Base-by-base conservation (phyloP, 2,797 vertebrate species). In the Psittacula derbiana region DNA sequence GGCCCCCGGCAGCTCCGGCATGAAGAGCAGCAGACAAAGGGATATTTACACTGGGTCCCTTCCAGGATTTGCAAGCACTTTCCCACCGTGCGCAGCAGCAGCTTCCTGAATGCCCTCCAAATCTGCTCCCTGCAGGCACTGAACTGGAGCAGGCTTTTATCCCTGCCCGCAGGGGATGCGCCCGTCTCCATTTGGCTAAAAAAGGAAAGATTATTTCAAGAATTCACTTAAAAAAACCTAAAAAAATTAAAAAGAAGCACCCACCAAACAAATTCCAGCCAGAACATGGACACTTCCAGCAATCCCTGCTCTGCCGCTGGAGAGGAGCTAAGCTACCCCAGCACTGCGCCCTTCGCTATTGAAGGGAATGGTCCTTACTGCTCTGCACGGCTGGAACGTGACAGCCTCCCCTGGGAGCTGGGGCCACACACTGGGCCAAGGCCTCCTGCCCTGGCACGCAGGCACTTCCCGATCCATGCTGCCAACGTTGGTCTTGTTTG, bases 131-230 rank as follows among this genome's bases (percentile, higher is more conserved):
- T 76, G 79, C 93, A 92, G 74, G 90, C 81, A 88, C 92, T 88
- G 67, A 87, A 76, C 49, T 46, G 71, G 79, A 92, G 61, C 49
- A 93, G 52, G 91, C 60, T 82, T 90, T 87, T 89, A 86, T 80
- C 94, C 95, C 96, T 94, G 95, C 95, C 95, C 72, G 95, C 90
- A 94, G 94, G 88, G 90, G 64, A 88, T 92, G 71, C 78, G 88
- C 81, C 76, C 85, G 73, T 67, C 86, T 95, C 94, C 64, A 13
- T 88, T 91, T 81, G 50, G 73, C 73, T 94, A 85, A 75, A 93
- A 95, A 88, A 90, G 69, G 64, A 76, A 72, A 89, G 0, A 1
- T 31, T 24, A 53, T 71, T 89, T 83, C 47, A 90, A 88, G 41
- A 93, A 90, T 84, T 80, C 76, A 58, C 19, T 62, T 50, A 50